Evolutionary conservation across 2,797 vertebrate species (phyloP), one percentile per base, ranked within the genome.

Genomic region (Epinephelus malabaricus): DNA sequence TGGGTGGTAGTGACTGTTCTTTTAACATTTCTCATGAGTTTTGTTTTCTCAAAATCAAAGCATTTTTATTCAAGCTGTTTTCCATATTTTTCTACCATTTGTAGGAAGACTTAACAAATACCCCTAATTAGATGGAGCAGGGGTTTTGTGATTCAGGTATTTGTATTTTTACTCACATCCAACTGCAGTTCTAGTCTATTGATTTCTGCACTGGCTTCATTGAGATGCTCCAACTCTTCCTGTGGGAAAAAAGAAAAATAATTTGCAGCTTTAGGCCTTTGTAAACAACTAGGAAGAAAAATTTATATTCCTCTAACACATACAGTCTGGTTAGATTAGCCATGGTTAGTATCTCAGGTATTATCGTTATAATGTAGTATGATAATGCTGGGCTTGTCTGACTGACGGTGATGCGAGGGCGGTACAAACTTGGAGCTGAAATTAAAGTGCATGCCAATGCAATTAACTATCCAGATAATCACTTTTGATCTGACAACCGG

Each of bases 181-280:
- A 98, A 84, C 84, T 97, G 96, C 58, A 99, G 94, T 62, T 99
- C 97, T 30, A 97, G 95, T 38, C 87, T 95, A 91, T 99, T 99
- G 86, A 99, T 99, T 90, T 99, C 97, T 73, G 96, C 97, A 1
- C 97, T 98, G 84, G 97, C 97, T 92, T 98, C 97, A 88, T 99
- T 99, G 60, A 99, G 94, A 49, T 97, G 97, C 64, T 98, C 97
- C 90, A 99, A 90, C 86, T 99, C 97, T 63, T 98, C 96, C 97
- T 99, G 93, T 14, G 59, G 40, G 34, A 27, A 27, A 65, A 54
- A 70, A 62, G 43, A 53, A 61, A 68, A 55, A 25, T 11, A 25
- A 25, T 38, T 13, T 27, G 25, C 9, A 53, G 63, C 23, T 58
- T 68, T 7, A 69, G 30, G 13, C n/a, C 2, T 5, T 73, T 40